Evolutionary conservation across 2,888 invertebrate species (phyloP).

Genomic region (Arge pagana): DNA sequence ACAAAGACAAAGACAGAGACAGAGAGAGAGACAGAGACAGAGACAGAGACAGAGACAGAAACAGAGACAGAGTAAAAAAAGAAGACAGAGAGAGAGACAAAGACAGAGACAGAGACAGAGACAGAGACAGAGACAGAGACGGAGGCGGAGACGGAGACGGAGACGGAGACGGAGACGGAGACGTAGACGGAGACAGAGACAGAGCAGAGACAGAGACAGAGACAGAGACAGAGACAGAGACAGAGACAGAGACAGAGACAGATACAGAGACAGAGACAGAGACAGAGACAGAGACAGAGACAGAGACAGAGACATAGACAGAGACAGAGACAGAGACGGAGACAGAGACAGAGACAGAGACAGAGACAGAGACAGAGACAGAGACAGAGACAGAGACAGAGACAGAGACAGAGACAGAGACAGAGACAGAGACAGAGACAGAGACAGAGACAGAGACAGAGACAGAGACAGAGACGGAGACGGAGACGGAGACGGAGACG

Average conservation of each 20-base stretch:
- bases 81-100: not conserved
- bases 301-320: no score
- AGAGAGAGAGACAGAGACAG: not conserved
- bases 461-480: not conserved
- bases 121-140: no score
- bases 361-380: not conserved
- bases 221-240: not conserved
- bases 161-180: not conserved
- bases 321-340: no score
- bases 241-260: not conserved
- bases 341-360: no score
- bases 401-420: not conserved
- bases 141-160: not conserved
- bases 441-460: not conserved
- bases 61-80: not conserved
- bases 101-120: no score
- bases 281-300: not conserved
- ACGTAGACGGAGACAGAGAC: no score
- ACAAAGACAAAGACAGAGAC: no score
- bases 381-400: slow-evolving; percentile 8
- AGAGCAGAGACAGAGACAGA: not conserved
- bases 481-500: not conserved
- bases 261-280: no score
- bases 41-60: no score
- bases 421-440: not conserved